Conservation (phyloP, 2,797 vertebrate species). For the Spinus olivaceus region DNA sequence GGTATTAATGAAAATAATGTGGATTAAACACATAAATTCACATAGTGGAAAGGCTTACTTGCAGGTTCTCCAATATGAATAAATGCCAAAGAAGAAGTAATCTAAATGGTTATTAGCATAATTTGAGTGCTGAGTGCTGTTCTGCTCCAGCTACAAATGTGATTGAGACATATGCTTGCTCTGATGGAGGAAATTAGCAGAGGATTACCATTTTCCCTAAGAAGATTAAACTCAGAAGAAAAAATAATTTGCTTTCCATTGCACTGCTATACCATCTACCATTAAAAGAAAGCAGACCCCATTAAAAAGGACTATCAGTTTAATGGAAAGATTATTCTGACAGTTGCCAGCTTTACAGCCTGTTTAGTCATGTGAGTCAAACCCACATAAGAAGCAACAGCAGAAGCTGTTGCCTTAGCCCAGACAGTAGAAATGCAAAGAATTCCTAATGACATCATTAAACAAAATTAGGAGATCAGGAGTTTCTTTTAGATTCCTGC, state of each 20-base stretch:
- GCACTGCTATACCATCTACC: constrained; percentile 33
- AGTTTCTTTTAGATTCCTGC: not conserved
- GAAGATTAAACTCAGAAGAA: constrained; percentile 59
- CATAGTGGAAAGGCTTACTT: not conserved
- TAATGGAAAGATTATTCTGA: constrained; percentile 56
- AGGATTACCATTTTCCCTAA: constrained; percentile 66
- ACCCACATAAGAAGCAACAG: not conserved
- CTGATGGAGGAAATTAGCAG: constrained; percentile 70
- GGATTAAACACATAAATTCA: constrained; percentile 36
- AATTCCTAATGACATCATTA: not conserved
- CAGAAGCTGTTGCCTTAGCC: not conserved
- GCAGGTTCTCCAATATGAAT: constrained; percentile 37
- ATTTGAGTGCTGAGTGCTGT: constrained; percentile 54
- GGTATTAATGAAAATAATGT: constrained; percentile 19
- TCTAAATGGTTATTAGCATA: constrained; percentile 60
- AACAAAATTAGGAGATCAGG: not conserved
- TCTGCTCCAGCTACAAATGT: constrained; percentile 68
- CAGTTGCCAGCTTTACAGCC: constrained; percentile 12
- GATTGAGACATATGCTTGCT: constrained; percentile 69
- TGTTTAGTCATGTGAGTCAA: not conserved
- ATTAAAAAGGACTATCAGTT: constrained; percentile 48
- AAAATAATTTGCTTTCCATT: constrained; percentile 61
- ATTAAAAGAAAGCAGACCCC: constrained; percentile 40
- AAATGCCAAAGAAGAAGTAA: constrained; percentile 39
- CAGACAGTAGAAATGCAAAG: not conserved